Evolutionary conservation across 2,888 invertebrate genomes (phyloP).

Genomic region (Idaea straminata): DNA sequence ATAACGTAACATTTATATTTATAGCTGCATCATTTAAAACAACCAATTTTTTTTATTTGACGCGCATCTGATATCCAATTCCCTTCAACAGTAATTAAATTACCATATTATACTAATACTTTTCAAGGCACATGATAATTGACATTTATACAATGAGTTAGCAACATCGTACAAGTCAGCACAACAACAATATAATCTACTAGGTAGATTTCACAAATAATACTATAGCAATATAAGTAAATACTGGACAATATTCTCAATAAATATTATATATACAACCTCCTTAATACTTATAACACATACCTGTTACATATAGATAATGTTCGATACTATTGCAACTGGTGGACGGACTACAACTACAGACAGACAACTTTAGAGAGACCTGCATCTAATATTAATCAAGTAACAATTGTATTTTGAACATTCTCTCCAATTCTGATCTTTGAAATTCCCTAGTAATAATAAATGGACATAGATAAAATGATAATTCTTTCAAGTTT

Average conservation of each 20-base stretch:
- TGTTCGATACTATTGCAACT: not conserved
- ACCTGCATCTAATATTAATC: slow-evolving; percentile 47
- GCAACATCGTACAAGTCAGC: slow-evolving; percentile 8
- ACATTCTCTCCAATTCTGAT: slow-evolving; percentile 72
- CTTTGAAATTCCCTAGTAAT: slow-evolving; percentile 69
- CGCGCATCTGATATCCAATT: not conserved
- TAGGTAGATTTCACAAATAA: slow-evolving; percentile 27
- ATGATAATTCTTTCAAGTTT: slow-evolving; percentile 71
- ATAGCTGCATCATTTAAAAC: not conserved
- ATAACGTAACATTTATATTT: not conserved
- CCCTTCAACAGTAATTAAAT: not conserved
- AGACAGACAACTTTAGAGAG: not conserved
- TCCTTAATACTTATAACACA: not conserved
- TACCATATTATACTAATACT: slow-evolving; percentile 12
- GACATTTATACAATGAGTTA: slow-evolving; percentile 10
- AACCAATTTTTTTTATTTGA: not conserved
- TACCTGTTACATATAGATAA: slow-evolving; percentile 12
- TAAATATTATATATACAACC: slow-evolving; percentile 9
- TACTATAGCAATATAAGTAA: slow-evolving; percentile 18
- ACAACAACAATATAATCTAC: slow-evolving; percentile 17
- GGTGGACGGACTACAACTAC: not conserved
- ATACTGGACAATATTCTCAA: slow-evolving; percentile 23
- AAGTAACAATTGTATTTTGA: slow-evolving; percentile 71
- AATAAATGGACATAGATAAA: slow-evolving; percentile 75
- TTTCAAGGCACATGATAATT: slow-evolving; percentile 39